Evolutionary conservation across 2,797 vertebrate species (phyloP), one percentile per base, ranked within the genome.

Genomic region (Acanthurus tractus): DNA sequence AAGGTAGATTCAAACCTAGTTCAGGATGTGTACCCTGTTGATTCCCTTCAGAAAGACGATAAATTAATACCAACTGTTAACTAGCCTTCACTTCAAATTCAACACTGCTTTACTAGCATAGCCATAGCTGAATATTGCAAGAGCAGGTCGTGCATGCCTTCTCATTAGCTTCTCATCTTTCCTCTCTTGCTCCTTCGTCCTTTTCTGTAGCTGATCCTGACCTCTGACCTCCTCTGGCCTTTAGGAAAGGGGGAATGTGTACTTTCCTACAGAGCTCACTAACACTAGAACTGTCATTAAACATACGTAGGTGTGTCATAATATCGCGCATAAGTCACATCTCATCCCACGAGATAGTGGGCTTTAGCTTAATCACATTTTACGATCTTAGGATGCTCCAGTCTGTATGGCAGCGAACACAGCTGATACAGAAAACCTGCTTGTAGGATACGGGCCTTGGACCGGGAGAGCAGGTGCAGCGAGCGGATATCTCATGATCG

Each of bases 401-500:
- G 22, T 48, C 17, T 74, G 65, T 10, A 9, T 62, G 53, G 57
- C 72, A 82, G 40, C 40, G 29, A 77, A 63, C 63, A 79, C 64
- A 71, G n/a, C 45, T 83, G 71, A 91, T 68, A 66, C 61, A 52
- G 52, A 78, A 70, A 73, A 57, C 34, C 76, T 14, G 78, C 66
- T 57, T 63, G 74, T 59, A 84, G 69, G 57, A 71, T 68, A 56
- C 14, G 72, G 89, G 89, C 88, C 89, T 74, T 67, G 0, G 18
- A 79, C 76, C 18, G 10, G 42, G 20, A 67, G 59, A 25, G 62
- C 88, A 90, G 85, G 88, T 91, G 85, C 83, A 81, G 67, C 67
- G 54, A 36, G 78, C 61, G 15, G 76, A 75, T 50, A 76, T 71
- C 46, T 66, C 52, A 36, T 23, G 34, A 83, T 78, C 78, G 58